A percentile compares a stretch with the other conserved stretches of the same genome.
These are phyloP conservation scores for Morone saxatilis DNA, from an alignment of 2,113 vertebrate species.

Conservation along the genomic window DNA sequence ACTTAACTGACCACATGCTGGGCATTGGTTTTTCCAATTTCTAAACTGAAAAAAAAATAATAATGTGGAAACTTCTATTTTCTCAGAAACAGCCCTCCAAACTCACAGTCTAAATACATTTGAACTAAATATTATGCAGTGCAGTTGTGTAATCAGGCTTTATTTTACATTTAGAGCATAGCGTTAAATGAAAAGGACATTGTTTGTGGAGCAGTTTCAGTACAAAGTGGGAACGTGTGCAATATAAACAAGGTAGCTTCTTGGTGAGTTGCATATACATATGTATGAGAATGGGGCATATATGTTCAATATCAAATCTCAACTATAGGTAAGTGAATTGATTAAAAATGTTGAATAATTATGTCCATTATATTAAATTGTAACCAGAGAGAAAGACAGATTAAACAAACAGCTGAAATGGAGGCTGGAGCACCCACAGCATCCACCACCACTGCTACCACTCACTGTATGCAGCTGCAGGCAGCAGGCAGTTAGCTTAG, in stretches of 20 bases:
- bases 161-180: not conserved
- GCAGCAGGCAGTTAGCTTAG: not conserved
- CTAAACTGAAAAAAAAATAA: too few relatives aligned
- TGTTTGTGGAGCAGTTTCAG: not conserved
- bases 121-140: not conserved
- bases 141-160: not conserved
- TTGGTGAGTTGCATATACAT: not conserved
- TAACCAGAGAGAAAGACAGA: not conserved
- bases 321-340: not conserved
- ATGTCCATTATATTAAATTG: not conserved
- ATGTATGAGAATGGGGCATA: not conserved
- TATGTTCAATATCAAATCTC: not conserved
- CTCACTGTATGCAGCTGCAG: not conserved
- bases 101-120: not conserved
- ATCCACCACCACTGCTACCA: not conserved
- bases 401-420: too few relatives aligned
- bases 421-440: too few relatives aligned
- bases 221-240: not conserved
- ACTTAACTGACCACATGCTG: not conserved
- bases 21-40: too few relatives aligned
- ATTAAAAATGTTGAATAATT: too few relatives aligned
- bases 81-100: not conserved
- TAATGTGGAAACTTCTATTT: too few relatives aligned
- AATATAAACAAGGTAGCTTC: not conserved
- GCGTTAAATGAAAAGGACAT: not conserved